Evolutionary conservation across 1,140 invertebrate species (phyloP).

Genomic region (Sitophilus oryzae): DNA sequence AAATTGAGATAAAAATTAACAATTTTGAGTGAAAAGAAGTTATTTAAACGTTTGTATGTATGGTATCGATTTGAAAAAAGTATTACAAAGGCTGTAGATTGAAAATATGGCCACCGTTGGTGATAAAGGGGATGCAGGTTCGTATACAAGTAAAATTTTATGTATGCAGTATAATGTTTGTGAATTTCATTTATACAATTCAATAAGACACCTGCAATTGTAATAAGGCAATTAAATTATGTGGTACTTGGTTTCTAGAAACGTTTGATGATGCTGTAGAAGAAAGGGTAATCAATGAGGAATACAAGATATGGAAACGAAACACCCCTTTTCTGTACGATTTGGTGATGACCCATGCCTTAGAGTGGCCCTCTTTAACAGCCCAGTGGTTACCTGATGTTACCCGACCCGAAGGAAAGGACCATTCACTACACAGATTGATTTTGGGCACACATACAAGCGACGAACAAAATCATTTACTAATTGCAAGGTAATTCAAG

Average conservation of each 20-base stretch:
- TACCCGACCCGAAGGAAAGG: slow-evolving; percentile 94
- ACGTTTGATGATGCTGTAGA: slow-evolving; percentile 58
- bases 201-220: too few species aligned
- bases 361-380: slow-evolving; percentile 96
- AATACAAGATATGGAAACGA: slow-evolving; percentile 99
- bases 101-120: slow-evolving; percentile 23
- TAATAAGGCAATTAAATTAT: too few species aligned
- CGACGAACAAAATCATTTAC: slow-evolving; percentile 98
- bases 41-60: too few species aligned
- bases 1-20: too few species aligned
- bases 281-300: slow-evolving; percentile 98
- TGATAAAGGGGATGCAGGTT: slow-evolving; percentile 32
- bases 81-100: too few species aligned
- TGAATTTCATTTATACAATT: too few species aligned
- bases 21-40: too few species aligned
- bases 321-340: slow-evolving; percentile 98
- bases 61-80: too few species aligned
- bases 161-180: too few species aligned
- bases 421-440: slow-evolving; percentile 95
- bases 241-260: too few species aligned
- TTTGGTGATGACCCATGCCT: slow-evolving; percentile 94
- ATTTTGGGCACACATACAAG: slow-evolving; percentile 99
- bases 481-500: slow-evolving; percentile 69
- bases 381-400: slow-evolving; percentile 99
- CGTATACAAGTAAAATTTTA: too few species aligned